Evolutionary conservation across 2,113 vertebrate species (phyloP), one percentile per base, ranked within the genome.

Genomic region (Zosterops borbonicus): DNA sequence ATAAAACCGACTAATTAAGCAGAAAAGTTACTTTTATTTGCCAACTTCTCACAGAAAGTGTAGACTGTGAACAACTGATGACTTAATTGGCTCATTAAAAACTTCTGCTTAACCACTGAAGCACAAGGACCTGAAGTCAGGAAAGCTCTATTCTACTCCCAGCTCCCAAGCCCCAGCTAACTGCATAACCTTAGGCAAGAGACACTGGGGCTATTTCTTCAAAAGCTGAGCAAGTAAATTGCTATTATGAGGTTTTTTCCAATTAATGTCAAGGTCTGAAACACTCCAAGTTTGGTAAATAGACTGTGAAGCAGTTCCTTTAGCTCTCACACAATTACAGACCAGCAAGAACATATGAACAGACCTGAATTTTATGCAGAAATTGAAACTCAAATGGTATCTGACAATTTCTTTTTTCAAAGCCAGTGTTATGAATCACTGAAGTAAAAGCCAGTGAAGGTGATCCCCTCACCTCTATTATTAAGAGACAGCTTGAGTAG

Each of bases 11-110:
- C 76, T 89, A 96, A 97, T 97, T 96, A 96, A 94, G 77, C 73
- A 90, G 73, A 84, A 50, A 95, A 95, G 92, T 96, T 84, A 88
- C 62, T 82, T 87, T 67, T 93, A 60, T 92, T 92, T 95, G 95
- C 94, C 94, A 96, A 3, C 87, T 63, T 92, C 83, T 96, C 87
- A 87, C 80, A 79, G 60, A 69, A 82, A 92, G 79, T 64, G 76
- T 78, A 95, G 92, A 35, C 85, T 94, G 81, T 63, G 92, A 97
- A 94, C 78, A 91, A 95, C 75, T 90, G 89, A 94, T 90, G 79
- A 87, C 84, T 97, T 96, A 95, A 96, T 90, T 95, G 89, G 90
- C 94, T 96, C 94, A 96, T 96, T 96, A 95, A 96, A 95, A 96
- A 65, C 68, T 86, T 83, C 83, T 87, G 42, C 86, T 89, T 90